These are phyloP conservation scores for Pogoniulus pusillus DNA, from an alignment of 2,797 vertebrate genomes.

Conservation along the genomic window DNA sequence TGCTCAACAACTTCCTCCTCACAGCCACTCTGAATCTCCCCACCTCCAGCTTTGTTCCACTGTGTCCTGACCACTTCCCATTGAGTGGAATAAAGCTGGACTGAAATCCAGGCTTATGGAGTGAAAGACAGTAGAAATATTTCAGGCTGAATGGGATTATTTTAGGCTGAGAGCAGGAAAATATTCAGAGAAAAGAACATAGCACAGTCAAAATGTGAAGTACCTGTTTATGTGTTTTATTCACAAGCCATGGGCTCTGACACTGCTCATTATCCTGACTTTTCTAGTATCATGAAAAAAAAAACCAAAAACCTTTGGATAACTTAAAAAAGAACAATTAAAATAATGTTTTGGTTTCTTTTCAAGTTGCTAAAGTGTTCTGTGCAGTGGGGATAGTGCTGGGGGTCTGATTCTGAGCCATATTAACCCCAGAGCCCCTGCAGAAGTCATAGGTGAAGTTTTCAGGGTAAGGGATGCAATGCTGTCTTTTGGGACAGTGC, in stretches of 20 bases:
- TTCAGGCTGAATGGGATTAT: not conserved
- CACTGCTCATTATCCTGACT: not conserved
- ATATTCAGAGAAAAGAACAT: not conserved
- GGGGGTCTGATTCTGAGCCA: not conserved
- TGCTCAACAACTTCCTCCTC: too few species aligned
- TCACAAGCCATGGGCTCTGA: not conserved
- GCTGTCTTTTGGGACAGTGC: not conserved
- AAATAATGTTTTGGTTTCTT: not conserved
- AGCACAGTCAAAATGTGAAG: not conserved
- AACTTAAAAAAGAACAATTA: not conserved
- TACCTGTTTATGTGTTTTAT: not conserved
- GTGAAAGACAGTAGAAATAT: not conserved
- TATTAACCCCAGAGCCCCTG: not conserved
- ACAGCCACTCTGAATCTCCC: too few species aligned
- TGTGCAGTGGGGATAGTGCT: not conserved
- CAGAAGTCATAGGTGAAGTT: not conserved
- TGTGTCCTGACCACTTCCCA: not conserved
- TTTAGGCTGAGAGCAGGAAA: not conserved
- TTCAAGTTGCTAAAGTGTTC: not conserved
- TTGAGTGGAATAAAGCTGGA: not conserved
- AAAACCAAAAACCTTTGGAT: not conserved
- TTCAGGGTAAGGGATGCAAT: not conserved
- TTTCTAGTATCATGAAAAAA: not conserved
- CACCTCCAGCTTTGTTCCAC: too few species aligned
- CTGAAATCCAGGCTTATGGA: not conserved